These are phyloP conservation scores for Steinernema carpocapsae DNA, from an alignment of 2,888 invertebrate genomes.

Conservation along the genomic window DNA sequence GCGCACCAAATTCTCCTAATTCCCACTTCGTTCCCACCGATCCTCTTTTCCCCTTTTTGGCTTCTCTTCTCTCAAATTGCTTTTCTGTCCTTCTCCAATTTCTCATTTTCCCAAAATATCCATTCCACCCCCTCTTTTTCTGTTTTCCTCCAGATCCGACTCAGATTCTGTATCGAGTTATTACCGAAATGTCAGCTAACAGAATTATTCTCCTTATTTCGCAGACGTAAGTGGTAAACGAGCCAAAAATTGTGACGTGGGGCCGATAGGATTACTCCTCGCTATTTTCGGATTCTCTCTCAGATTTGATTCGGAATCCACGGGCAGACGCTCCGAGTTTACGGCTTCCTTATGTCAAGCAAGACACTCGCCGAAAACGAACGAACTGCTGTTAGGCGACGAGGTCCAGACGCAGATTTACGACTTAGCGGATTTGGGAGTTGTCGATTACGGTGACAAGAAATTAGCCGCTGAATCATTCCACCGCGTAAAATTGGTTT, in stretches of 20 bases:
- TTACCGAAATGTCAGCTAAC: slow-evolving; percentile 8
- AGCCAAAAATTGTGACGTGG: background rate
- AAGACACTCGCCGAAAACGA: too few species aligned
- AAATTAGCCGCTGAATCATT: too few species aligned
- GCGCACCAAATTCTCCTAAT: background rate
- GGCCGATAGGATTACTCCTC: background rate
- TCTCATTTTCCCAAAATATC: slow-evolving; percentile 1
- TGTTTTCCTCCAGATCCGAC: slow-evolving; percentile 2
- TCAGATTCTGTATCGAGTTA: slow-evolving; percentile 3
- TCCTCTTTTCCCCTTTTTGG: background rate
- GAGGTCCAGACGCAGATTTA: too few species aligned
- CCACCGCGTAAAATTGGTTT: too few species aligned
- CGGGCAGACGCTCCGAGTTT: too few species aligned
- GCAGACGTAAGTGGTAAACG: background rate
- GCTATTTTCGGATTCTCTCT: background rate
- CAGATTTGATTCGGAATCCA: too few species aligned
- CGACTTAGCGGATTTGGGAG: too few species aligned
- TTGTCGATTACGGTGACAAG: too few species aligned
- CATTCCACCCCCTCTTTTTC: background rate
- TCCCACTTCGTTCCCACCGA: background rate
- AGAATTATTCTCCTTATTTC: background rate
- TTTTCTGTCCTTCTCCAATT: background rate
- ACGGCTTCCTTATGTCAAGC: too few species aligned
- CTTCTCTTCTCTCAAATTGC: slow-evolving; percentile 1
- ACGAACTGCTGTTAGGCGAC: too few species aligned